Conservation (phyloP, 2,888 invertebrate species). For the Agrotis clavis region DNA sequence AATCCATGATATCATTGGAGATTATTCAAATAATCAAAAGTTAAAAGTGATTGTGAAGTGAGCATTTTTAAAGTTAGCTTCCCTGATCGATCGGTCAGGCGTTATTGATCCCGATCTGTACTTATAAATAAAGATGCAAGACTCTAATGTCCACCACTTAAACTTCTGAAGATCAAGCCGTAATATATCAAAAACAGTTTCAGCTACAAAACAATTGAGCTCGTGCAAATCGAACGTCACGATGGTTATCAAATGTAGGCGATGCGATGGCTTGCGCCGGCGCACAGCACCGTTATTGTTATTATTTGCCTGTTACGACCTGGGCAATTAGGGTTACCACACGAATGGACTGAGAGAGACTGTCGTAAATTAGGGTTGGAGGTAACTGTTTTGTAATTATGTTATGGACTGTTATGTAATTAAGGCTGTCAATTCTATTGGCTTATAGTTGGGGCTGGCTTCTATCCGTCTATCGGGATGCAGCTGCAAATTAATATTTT, state of each 20-base stretch:
- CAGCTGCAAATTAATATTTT: too few species aligned
- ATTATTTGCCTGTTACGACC: constrained; percentile 73
- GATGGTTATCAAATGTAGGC: constrained; percentile 73
- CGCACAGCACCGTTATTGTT: constrained; percentile 73
- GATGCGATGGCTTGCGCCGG: constrained; percentile 63
- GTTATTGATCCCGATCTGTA: too few species aligned
- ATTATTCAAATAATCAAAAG: too few species aligned
- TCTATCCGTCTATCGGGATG: too few species aligned
- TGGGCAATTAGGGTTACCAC: constrained; percentile 57
- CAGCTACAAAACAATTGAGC: constrained; percentile 45
- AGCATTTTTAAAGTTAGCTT: too few species aligned
- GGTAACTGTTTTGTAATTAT: constrained; percentile 23
- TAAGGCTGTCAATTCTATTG: not conserved
- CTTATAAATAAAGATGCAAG: not conserved
- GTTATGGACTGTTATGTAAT: constrained; percentile 7
- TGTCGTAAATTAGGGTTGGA: constrained; percentile 23
- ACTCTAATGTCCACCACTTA: constrained; percentile 18
- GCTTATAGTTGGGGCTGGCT: too few species aligned
- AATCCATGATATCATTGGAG: too few species aligned
- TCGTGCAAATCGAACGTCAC: constrained; percentile 68
- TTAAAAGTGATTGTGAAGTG: too few species aligned
- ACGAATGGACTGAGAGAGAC: constrained; percentile 7
- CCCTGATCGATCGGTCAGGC: too few species aligned
- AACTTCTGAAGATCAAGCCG: constrained; percentile 11
- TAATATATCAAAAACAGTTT: constrained; percentile 46